Percentiles rank a stretch among this genome's conserved stretches.
Evolutionary conservation across 2,797 vertebrate genomes (phyloP).

Genomic region (Hirundo rustica): DNA sequence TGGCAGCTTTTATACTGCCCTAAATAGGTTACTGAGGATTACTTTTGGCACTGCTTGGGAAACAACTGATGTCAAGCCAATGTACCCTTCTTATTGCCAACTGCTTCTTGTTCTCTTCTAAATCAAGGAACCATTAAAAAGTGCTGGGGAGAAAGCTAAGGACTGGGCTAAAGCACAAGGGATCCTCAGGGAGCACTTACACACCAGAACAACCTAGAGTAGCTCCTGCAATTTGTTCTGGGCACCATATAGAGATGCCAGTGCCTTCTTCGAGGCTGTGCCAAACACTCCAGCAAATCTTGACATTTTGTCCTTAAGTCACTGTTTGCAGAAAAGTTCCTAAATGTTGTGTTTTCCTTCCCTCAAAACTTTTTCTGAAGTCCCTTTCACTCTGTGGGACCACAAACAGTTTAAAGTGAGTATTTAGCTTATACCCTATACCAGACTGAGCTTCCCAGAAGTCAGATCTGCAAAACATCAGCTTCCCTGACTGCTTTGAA

Average conservation of each 20-base stretch:
- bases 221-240: background rate
- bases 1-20: background rate
- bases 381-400: background rate
- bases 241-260: background rate
- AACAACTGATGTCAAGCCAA: conserved; percentile 34
- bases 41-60: conserved; percentile 9
- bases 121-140: background rate
- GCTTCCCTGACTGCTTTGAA: background rate
- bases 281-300: background rate
- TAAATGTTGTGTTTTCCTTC: background rate
- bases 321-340: background rate
- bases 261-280: background rate
- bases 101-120: conserved; percentile 5
- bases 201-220: background rate
- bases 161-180: background rate
- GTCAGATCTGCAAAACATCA: conserved; percentile 24
- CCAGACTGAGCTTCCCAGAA: conserved; percentile 22
- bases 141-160: background rate
- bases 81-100: background rate
- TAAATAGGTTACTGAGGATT: conserved; percentile 37
- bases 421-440: background rate
- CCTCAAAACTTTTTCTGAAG: background rate
- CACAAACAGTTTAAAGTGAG: background rate
- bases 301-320: background rate
- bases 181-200: background rate